phyloP scores from a whole-genome alignment of 1,140 invertebrate species.

The Pararge aegeria region DNA sequence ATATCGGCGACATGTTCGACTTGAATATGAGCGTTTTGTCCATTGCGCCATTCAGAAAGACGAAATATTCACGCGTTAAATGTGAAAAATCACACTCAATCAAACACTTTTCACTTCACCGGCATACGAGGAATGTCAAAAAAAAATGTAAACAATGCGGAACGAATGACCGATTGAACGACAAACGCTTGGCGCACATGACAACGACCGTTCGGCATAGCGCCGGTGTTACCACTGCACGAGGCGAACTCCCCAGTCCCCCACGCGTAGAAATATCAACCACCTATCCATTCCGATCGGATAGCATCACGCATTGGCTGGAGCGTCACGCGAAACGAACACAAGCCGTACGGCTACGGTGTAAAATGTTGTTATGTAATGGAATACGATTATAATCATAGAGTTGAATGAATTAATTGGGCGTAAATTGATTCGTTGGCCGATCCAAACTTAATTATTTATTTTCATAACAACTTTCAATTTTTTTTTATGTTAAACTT shows the following conservation, averaged over 20 bases:
- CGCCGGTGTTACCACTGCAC: conserved; percentile 72
- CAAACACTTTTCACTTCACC: conserved; percentile 27
- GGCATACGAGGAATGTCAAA: conserved; percentile 51
- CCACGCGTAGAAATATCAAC: conserved; percentile 47
- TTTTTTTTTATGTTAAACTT: not conserved
- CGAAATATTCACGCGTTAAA: conserved; percentile 20
- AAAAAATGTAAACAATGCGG: conserved; percentile 73
- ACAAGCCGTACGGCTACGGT: conserved; percentile 10
- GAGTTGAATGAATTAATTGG: conserved; percentile 20
- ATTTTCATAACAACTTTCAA: conserved; percentile 9
- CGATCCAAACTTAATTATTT: not conserved
- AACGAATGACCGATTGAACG: conserved; percentile 33
- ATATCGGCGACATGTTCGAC: conserved; percentile 74
- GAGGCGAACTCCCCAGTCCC: conserved; percentile 52
- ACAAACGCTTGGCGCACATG: conserved; percentile 39
- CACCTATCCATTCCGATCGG: conserved; percentile 27
- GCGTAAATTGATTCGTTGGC: not conserved
- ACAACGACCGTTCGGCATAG: conserved; percentile 54
- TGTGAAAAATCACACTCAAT: conserved; percentile 31
- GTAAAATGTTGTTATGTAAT: conserved; percentile 53
- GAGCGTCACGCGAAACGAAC: conserved; percentile 42
- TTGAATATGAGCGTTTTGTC: conserved; percentile 76
- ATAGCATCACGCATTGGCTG: conserved; percentile 45
- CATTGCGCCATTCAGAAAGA: conserved; percentile 72
- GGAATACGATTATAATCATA: conserved; percentile 19